These are phyloP conservation scores for Ostrea denselamellosa DNA, from an alignment of 1,140 invertebrate genomes.

Conservation along the genomic window DNA sequence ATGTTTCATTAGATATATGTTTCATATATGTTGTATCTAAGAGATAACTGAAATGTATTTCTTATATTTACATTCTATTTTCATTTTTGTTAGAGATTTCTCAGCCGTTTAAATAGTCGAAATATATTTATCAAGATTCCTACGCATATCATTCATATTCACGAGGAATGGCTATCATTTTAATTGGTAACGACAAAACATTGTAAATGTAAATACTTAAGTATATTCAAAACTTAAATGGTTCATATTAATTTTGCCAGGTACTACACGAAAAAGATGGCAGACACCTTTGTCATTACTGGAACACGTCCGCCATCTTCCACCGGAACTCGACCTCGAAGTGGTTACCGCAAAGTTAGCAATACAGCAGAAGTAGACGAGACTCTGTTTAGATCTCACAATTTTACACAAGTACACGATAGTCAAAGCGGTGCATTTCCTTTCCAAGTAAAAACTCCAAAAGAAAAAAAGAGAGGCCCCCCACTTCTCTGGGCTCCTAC, in stretches of 20 bases:
- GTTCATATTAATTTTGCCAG: background rate
- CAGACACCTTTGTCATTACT: slow-evolving; percentile 61
- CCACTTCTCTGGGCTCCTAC: slow-evolving; percentile 68
- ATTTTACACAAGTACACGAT: slow-evolving; percentile 47
- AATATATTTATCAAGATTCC: too few species aligned
- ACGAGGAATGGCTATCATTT: too few species aligned
- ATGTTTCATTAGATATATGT: too few species aligned
- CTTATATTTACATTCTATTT: too few species aligned
- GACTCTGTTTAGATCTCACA: slow-evolving; percentile 65
- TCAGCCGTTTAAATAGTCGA: too few species aligned
- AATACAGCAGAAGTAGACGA: slow-evolving; percentile 67
- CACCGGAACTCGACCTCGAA: slow-evolving; percentile 47
- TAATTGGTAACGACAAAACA: too few species aligned
- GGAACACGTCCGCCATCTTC: slow-evolving; percentile 65
- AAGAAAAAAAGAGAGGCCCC: slow-evolving; percentile 50
- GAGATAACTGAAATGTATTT: too few species aligned
- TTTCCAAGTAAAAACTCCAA: slow-evolving; percentile 54
- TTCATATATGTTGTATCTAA: too few species aligned
- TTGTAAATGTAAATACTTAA: too few species aligned
- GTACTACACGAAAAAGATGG: slow-evolving; percentile 52
- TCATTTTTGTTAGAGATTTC: too few species aligned
- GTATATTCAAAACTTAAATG: too few species aligned
- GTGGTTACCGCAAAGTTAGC: slow-evolving; percentile 62
- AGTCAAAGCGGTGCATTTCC: slow-evolving; percentile 53
- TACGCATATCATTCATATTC: too few species aligned